Percentiles rank a stretch among this genome's conserved stretches.
phyloP scores from a whole-genome alignment of 2,888 invertebrate genomes.

The Ischnura elegans region DNA sequence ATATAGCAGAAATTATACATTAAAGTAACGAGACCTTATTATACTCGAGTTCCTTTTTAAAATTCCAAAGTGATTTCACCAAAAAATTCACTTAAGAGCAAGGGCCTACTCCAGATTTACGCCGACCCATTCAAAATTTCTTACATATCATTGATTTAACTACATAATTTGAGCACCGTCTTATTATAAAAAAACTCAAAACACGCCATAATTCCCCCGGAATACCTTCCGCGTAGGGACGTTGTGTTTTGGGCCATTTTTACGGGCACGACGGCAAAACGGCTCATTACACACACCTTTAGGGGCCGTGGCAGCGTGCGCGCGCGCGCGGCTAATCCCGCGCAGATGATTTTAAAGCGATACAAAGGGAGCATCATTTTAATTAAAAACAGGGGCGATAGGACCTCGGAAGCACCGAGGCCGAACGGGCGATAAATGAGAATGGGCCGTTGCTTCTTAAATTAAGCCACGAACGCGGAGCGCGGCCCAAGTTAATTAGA shows the following conservation, averaged over 20 bases:
- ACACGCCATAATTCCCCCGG: too few species aligned
- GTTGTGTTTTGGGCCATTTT: not conserved
- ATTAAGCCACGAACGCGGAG: not conserved
- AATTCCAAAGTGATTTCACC: too few species aligned
- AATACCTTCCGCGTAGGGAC: too few species aligned
- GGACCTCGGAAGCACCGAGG: not conserved
- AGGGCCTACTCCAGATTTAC: too few species aligned
- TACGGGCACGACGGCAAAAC: not conserved
- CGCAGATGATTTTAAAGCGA: not conserved
- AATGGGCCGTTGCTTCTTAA: slow-evolving; percentile 9
- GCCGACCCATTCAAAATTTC: too few species aligned
- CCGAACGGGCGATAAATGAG: not conserved
- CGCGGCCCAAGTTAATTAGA: not conserved
- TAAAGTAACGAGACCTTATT: too few species aligned
- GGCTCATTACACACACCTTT: not conserved
- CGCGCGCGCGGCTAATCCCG: not conserved
- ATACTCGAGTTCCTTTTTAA: too few species aligned
- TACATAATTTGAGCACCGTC: too few species aligned
- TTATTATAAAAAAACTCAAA: too few species aligned
- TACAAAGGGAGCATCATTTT: not conserved
- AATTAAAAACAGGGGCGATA: not conserved
- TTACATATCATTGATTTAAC: too few species aligned
- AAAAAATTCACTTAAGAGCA: too few species aligned
- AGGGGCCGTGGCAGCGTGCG: not conserved
- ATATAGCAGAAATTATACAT: too few species aligned